These are phyloP conservation scores for Coryphaenoides rupestris DNA, from an alignment of 2,113 vertebrate genomes.

Conservation along the genomic window DNA sequence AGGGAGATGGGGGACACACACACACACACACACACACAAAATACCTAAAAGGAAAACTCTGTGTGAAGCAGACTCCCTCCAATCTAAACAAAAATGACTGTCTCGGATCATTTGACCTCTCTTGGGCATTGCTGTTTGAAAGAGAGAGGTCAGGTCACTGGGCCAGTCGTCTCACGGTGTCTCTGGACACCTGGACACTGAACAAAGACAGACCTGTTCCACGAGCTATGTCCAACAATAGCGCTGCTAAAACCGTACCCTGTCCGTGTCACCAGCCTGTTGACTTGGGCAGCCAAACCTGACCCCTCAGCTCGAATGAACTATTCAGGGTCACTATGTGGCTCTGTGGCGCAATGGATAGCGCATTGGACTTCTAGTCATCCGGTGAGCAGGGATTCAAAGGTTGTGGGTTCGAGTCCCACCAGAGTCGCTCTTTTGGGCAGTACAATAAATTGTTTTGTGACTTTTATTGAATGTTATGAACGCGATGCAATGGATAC, in stretches of 20 bases:
- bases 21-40: no score
- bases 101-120: no score
- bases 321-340: neutral
- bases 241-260: constrained; percentile 26
- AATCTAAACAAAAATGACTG: no score
- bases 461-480: no score
- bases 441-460: no score
- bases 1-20: no score
- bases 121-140: no score
- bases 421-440: no score
- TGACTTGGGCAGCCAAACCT: neutral
- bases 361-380: no score
- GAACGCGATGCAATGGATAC: no score
- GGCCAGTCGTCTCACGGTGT: constrained; percentile 11
- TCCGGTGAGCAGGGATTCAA: no score
- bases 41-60: neutral
- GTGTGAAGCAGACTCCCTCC: neutral
- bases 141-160: constrained; percentile 12
- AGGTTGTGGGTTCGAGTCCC: no score
- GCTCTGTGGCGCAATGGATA: neutral
- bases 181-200: neutral
- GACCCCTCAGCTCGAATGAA: neutral
- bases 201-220: constrained; percentile 21
- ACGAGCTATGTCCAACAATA: constrained; percentile 22
- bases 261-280: constrained; percentile 18